Conservation (phyloP, 2,113 vertebrate genomes). For the Microtus ochrogaster region DNA sequence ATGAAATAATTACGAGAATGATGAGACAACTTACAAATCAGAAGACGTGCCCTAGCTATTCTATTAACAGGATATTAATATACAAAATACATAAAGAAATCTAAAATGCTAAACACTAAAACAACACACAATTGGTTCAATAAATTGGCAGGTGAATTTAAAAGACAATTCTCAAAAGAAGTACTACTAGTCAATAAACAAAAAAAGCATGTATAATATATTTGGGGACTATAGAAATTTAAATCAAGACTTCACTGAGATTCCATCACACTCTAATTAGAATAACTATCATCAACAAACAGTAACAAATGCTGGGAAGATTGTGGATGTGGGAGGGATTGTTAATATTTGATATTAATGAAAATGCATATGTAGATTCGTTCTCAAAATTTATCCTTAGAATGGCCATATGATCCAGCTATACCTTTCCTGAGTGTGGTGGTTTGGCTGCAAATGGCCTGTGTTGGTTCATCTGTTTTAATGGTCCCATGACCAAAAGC, state of each 20-base stretch:
- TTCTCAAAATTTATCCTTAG: background rate
- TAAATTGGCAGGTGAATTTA: background rate
- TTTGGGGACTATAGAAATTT: background rate
- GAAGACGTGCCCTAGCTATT: background rate
- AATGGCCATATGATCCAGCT: background rate
- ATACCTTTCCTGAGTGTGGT: background rate
- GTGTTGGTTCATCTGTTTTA: background rate
- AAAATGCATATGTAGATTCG: background rate
- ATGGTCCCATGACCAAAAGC: background rate
- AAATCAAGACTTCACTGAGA: background rate
- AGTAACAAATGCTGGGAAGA: background rate
- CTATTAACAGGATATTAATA: background rate
- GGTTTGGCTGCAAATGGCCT: background rate
- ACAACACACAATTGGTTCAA: background rate
- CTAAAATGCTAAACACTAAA: background rate
- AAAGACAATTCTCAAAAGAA: background rate
- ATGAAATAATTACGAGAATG: background rate
- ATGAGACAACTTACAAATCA: background rate
- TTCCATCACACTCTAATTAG: background rate
- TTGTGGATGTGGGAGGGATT: too few relatives aligned
- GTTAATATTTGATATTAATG: background rate
- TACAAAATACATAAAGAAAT: background rate
- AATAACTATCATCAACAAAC: background rate
- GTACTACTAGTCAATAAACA: background rate
- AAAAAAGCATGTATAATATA: background rate